phyloP scores from a whole-genome alignment of 2,113 vertebrate species.

The Microtus montanus region DNA sequence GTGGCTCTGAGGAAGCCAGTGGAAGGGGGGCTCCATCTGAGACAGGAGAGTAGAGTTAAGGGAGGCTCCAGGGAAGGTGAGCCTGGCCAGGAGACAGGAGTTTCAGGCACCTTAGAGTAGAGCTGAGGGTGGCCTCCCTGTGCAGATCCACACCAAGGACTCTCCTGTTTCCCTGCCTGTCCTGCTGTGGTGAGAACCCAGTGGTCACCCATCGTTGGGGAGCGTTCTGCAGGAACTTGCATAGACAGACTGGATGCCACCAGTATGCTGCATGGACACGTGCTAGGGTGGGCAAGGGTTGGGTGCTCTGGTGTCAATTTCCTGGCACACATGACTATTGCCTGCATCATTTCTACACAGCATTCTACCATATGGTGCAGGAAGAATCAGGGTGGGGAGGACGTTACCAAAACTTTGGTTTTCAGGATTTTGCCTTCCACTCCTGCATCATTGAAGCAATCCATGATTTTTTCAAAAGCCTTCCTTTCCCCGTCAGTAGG shows the following conservation, averaged over 20 bases:
- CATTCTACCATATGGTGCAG: background rate
- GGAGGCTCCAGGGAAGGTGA: too few relatives aligned
- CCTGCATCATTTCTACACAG: background rate
- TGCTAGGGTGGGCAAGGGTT: background rate
- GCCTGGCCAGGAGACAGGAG: too few relatives aligned
- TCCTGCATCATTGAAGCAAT: background rate
- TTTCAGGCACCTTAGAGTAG: background rate
- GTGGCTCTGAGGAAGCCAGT: background rate
- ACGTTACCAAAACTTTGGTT: background rate
- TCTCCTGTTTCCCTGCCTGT: background rate
- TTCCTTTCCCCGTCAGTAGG: too few relatives aligned
- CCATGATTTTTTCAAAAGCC: background rate
- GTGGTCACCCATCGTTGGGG: background rate
- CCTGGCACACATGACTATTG: background rate
- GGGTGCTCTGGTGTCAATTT: fast-evolving
- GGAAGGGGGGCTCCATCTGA: too few relatives aligned
- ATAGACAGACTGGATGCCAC: background rate
- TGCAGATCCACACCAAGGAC: background rate
- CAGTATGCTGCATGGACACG: background rate
- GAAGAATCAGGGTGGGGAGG: too few relatives aligned
- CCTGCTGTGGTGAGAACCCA: background rate
- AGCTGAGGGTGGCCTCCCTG: background rate
- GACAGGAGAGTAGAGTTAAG: too few relatives aligned
- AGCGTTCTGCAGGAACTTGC: background rate
- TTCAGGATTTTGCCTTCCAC: fast-evolving